Conservation (phyloP, 1,140 invertebrate species). For the Eciton burchellii region DNA sequence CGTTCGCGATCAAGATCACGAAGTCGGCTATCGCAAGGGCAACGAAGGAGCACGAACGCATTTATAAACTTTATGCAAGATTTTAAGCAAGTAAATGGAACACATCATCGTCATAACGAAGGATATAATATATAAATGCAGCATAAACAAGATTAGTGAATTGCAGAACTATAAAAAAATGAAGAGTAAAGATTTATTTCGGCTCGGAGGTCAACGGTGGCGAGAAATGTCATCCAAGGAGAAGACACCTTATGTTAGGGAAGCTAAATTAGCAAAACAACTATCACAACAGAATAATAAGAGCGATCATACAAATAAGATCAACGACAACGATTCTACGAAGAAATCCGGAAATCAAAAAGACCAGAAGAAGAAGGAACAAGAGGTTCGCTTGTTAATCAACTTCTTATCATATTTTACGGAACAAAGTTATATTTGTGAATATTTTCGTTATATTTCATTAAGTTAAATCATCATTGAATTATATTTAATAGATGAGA, state of each 20-base stretch:
- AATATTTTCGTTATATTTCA: neutral
- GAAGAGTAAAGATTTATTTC: slow-evolving; percentile 68
- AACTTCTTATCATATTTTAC: slow-evolving; percentile 53
- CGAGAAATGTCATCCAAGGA: slow-evolving; percentile 73
- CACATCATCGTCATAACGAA: neutral
- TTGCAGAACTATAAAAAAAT: slow-evolving; percentile 52
- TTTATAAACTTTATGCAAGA: slow-evolving; percentile 79
- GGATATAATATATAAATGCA: neutral
- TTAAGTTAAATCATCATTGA: neutral
- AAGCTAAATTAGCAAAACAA: slow-evolving; percentile 69
- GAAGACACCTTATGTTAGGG: slow-evolving; percentile 76
- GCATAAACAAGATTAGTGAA: neutral
- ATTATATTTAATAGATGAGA: neutral
- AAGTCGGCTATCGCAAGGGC: slow-evolving; percentile 1
- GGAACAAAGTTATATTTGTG: slow-evolving; percentile 11
- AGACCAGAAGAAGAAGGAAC: slow-evolving; percentile 46
- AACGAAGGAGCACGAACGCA: slow-evolving; percentile 75
- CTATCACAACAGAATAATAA: slow-evolving; percentile 56
- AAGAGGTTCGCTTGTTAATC: slow-evolving; percentile 35
- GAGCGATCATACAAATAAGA: slow-evolving; percentile 26
- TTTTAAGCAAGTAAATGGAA: slow-evolving; percentile 73
- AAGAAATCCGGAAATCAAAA: slow-evolving; percentile 30
- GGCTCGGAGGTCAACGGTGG: slow-evolving; percentile 76
- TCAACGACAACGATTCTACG: neutral
- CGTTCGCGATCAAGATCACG: slow-evolving; percentile 66